Conservation (phyloP, 2,113 vertebrate genomes). For the Rhinoptilus africanus region DNA sequence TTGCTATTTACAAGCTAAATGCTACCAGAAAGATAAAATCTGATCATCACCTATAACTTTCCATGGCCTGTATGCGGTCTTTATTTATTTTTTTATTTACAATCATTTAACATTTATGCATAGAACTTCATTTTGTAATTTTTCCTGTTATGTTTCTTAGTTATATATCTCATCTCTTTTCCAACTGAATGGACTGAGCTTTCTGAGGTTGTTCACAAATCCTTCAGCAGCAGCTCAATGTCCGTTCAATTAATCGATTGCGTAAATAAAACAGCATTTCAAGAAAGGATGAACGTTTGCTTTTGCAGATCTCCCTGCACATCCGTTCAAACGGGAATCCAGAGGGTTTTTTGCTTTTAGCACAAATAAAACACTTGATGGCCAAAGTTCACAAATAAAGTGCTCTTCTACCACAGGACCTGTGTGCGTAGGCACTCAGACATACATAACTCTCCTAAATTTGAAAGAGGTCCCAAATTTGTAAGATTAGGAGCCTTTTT, state of each 20-base stretch:
- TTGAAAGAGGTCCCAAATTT: neutral
- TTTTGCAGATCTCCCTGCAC: neutral
- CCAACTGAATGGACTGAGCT: neutral
- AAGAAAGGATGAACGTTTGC: neutral
- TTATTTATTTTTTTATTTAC: neutral
- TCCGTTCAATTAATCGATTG: neutral
- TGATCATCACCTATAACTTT: neutral
- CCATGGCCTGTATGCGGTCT: neutral
- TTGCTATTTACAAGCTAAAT: neutral
- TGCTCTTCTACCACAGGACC: neutral
- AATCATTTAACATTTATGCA: neutral
- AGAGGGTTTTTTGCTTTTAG: neutral
- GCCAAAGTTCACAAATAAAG: neutral
- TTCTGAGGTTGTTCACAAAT: neutral
- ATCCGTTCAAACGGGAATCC: neutral
- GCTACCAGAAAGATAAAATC: neutral
- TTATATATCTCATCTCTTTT: neutral
- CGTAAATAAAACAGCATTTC: neutral
- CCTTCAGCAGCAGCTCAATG: neutral
- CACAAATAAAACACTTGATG: neutral
- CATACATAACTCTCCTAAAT: neutral
- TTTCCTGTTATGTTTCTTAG: neutral
- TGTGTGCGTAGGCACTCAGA: neutral
- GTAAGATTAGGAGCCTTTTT: neutral
- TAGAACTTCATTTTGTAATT: neutral